Percentiles rank a stretch among this genome's conserved stretches.
phyloP scores from a whole-genome alignment of 2,113 vertebrate genomes.

The Serilophus lunatus region DNA sequence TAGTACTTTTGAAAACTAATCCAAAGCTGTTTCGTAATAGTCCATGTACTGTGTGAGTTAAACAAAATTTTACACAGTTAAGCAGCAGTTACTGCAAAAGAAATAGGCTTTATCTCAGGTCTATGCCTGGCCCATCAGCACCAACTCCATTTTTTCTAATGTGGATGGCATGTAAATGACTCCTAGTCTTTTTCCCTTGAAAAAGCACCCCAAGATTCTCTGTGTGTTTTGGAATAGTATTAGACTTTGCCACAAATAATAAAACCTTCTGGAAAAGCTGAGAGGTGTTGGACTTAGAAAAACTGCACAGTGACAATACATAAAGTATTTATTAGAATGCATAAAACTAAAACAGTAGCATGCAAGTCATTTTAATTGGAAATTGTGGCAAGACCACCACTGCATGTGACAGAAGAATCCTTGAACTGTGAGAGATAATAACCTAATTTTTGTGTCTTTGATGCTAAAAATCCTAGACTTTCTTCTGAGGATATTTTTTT shows the following conservation, averaged over 20 bases:
- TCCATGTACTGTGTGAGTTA: neutral
- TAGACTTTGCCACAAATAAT: neutral
- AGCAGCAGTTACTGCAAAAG: neutral
- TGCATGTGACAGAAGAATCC: neutral
- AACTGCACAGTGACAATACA: neutral
- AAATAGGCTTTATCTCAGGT: neutral
- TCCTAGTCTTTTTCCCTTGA: neutral
- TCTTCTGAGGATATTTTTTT: neutral
- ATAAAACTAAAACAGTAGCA: neutral
- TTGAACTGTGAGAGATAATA: neutral
- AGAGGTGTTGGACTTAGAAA: neutral
- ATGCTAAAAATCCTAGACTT: neutral
- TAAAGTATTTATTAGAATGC: neutral
- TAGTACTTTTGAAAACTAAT: neutral
- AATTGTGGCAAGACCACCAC: neutral
- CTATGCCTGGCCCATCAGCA: neutral
- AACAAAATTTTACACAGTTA: neutral
- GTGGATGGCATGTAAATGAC: neutral
- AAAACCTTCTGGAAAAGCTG: neutral
- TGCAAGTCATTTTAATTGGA: neutral
- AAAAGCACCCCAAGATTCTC: neutral
- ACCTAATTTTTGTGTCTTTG: neutral
- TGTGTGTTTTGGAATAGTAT: neutral
- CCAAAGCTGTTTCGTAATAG: neutral
- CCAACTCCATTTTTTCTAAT: neutral